Evolutionary conservation across 2,797 vertebrate species (phyloP), one percentile per base, ranked within the genome.

Genomic region (Characodon lateralis): DNA sequence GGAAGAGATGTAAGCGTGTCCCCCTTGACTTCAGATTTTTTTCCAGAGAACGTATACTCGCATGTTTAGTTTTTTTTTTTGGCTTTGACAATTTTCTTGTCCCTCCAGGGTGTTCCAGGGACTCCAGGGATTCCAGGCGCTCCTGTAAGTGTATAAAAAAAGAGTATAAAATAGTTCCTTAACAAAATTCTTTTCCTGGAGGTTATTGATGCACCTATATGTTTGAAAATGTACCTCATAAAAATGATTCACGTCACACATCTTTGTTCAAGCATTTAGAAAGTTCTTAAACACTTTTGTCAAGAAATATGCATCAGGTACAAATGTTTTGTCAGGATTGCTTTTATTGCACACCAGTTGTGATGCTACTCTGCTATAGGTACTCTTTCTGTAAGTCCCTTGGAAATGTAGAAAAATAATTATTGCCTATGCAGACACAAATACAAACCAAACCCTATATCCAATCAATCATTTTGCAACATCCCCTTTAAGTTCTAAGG

Each of bases 1-100:
- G 96, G 96, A 78, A 92, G 94, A 94, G 95, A 96, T 87, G 96
- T 96, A 91, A 92, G 93, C 77, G 22, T 82, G 79, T 78, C n/a
- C 35, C 35, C 14, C 53, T 59, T 12, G 6, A 51, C 71, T n/a
- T 53, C 2, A 3, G 0, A 2, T 72, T 66, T 6, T 43, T 74
- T 6, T 71, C 46, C 65, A 55, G 6, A 55, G 2, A 72, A 3
- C 3, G 43, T 58, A 20, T 55, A 8, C 26, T 56, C 6, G 12
- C 41, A 18, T 73, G 10, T 22, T 4, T 51, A 18, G 50, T 51
- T 71, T n/a, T 18, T 9, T 26, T 70, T 35, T 50, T 10, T 13
- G 2, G 8, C 28, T 69, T 70, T 88, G 20, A 87, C 51, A 26
- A 18, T 69, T 87, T 58, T 12, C 81, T 73, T 6, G 3, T 75